Evolutionary conservation across 2,797 vertebrate species (phyloP), one percentile per base, ranked within the genome.

Genomic region (Premnoplex brunnescens): DNA sequence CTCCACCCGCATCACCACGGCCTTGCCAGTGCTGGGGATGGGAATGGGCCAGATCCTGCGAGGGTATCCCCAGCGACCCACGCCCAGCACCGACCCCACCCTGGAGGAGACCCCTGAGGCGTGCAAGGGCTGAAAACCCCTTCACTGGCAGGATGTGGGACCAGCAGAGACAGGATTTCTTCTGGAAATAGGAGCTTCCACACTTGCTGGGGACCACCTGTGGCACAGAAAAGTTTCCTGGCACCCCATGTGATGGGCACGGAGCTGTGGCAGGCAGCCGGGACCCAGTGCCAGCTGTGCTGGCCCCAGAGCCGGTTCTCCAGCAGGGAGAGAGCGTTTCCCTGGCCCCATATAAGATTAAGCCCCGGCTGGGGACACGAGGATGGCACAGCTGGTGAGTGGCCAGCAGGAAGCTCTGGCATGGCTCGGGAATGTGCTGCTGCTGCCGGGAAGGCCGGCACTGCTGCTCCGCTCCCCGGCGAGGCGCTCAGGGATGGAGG

Each of bases 11-110:
- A 23, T 3, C 6, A 1, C n/a, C 5, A 0, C 12, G 2, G 51
- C 75, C 51, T 56, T 14, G 69, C 86, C 48, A 19, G 76, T 9
- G 0, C 62, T 1, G 4, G 36, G 1, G 5, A 48, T 14, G 71
- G 72, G 68, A 80, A 56, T 0, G 5, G 69, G 39, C 3, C 2
- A 3, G 60, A 59, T 15, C 49, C 63, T 1, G 5, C 0, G 0
- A n/a, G 46, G 63, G n/a, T 22, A 68, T 39, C 51, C 46, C 51
- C 1, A 2, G 22, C 22, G 23, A 55, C 5, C 36, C 55, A 39
- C 4, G 10, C 14, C 2, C 3, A 1, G 55, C 15, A 21, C 41
- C 52, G 7, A 60, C 43, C 20, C 51, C 27, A 0, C 6, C 79
- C 55, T 14, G 0, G 12, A 32, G 71, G 49, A 56, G 23, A 17